Evolutionary conservation across 1,140 invertebrate genomes (phyloP), one percentile per base, ranked within the genome.

Genomic region (Hylaeus anthracinus): DNA sequence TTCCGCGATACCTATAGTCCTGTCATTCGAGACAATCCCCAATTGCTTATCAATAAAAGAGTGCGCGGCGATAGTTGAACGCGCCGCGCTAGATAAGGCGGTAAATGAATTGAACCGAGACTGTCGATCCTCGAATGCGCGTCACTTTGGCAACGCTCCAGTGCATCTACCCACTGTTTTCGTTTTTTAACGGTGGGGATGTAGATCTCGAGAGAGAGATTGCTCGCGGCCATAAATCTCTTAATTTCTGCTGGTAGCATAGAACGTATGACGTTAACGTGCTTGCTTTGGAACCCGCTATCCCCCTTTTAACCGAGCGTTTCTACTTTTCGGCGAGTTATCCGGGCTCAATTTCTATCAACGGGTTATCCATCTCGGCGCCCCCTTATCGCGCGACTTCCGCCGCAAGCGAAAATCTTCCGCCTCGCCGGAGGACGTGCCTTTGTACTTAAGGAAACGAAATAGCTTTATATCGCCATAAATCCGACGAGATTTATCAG

Each of bases 401-500:
- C 61, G 5, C 5, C 26, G 0, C 26, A 0, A 26, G 26, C 51
- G 56, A 80, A 74, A 67, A 67, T 74, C 63, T 26, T 48, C 55
- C 43, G 45, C 14, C 5, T n/a, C 9, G 4, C 26, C 26, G 2
- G 39, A 10, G 61, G 45, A 67, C 79, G 65, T 45, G 55, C 71
- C 78, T 66, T 53, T 53, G 61, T 74, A 53, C 64, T 66, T 74
- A 75, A 61, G 55, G 26, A 64, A 61, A 53, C 64, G 72, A 75
- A 80, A 74, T 69, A 75, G 63, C 72, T 69, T 67, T 37, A 45
- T 65, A 69, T 61, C 79, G 63, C n/a, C 14, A 60, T 75, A 80
- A 80, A 75, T 75, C 79, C 39, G 61, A 10, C 64, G 55, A 51
- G 72, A 80, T 85, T 85, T 70, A 82, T 86, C 58, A 61, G 55